Conservation (phyloP, 2,797 vertebrate species). For the Tachyglossus aculeatus region DNA sequence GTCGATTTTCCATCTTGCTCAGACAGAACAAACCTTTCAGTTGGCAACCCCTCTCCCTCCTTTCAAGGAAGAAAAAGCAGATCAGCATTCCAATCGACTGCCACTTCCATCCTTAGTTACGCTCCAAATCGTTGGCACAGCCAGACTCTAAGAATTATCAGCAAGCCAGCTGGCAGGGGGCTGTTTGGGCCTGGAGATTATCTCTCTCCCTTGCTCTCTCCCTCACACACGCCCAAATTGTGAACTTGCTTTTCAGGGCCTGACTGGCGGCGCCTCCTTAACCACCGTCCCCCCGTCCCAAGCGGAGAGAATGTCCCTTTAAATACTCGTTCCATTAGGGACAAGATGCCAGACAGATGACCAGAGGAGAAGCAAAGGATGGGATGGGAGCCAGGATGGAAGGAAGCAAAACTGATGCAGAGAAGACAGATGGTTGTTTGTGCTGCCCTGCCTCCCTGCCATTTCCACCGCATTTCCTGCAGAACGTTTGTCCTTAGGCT, state of each 20-base stretch:
- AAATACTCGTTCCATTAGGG: not conserved
- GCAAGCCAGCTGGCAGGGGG: not conserved
- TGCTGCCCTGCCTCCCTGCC: not conserved
- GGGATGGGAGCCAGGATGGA: not conserved
- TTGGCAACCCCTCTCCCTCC: not conserved
- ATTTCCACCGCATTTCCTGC: not conserved
- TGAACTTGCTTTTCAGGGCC: not conserved
- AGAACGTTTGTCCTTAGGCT: no score
- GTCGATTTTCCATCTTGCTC: not conserved
- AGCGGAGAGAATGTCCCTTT: not conserved
- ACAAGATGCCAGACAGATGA: not conserved
- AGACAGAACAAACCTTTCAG: not conserved
- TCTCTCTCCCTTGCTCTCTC: no score
- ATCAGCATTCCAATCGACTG: constrained; percentile 6
- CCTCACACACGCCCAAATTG: not conserved
- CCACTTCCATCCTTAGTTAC: not conserved
- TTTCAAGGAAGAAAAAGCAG: not conserved
- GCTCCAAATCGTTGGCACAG: not conserved
- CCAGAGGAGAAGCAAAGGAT: not conserved
- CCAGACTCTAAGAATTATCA: not conserved
- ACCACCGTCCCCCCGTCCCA: not conserved
- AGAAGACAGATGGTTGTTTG: not conserved
- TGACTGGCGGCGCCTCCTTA: not conserved
- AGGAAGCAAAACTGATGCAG: not conserved
- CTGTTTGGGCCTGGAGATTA: not conserved